These are phyloP conservation scores for Meta bourneti DNA, from an alignment of 2,888 invertebrate species.

Conservation along the genomic window DNA sequence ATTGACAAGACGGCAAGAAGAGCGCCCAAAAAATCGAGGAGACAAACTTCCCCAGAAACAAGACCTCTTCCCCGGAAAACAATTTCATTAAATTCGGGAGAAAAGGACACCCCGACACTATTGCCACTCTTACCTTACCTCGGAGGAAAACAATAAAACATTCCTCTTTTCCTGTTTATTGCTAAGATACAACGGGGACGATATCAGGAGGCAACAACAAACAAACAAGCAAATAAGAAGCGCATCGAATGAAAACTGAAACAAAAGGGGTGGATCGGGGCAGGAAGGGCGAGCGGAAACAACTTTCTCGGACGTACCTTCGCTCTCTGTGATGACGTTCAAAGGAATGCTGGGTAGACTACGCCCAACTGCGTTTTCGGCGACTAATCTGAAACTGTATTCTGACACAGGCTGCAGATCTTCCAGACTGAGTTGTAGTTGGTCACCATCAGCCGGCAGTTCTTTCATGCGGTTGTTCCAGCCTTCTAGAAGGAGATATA, in stretches of 20 bases:
- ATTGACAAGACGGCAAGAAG: not conserved
- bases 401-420: constrained; percentile 94
- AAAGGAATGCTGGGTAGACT: constrained; percentile 95
- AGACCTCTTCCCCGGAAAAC: constrained; percentile 35
- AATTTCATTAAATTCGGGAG: constrained; percentile 68
- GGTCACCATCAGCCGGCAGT: constrained; percentile 66
- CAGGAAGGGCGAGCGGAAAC: not conserved
- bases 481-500: constrained; percentile 26
- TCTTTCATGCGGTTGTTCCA: constrained; percentile 66
- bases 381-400: constrained; percentile 94
- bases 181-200: constrained; percentile 47
- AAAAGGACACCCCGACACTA: constrained; percentile 36
- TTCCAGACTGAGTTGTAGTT: constrained; percentile 77
- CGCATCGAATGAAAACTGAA: constrained; percentile 35
- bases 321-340: constrained; percentile 96
- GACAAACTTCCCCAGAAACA: constrained; percentile 5
- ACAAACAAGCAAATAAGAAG: constrained; percentile 19
- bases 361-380: constrained; percentile 95
- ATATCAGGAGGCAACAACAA: constrained; percentile 29
- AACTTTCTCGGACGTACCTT: constrained; percentile 83
- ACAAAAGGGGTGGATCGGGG: constrained; percentile 16
- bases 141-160: constrained; percentile 63
- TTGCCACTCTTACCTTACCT: not conserved
- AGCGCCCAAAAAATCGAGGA: not conserved
- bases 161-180: constrained; percentile 56